Evolutionary conservation across 1,140 invertebrate genomes (phyloP), one percentile per base, ranked within the genome.

Genomic region (Onthophagus taurus): DNA sequence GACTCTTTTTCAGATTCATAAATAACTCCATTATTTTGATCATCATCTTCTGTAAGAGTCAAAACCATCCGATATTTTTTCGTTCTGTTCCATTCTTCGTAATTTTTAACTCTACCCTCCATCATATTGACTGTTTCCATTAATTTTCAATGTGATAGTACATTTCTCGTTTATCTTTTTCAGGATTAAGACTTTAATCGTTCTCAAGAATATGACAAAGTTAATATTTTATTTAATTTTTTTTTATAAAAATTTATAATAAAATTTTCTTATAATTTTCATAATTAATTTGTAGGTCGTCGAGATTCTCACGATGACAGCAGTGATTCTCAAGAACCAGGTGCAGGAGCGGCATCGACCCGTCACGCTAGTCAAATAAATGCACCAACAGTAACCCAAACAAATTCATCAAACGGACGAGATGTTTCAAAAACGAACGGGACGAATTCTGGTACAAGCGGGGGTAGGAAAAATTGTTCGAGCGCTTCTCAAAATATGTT

Each of bases 271-370:
- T 14, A 34, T 34, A 6, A 34, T 14, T 13, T 34, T 14, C 12
- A 26, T 37, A n/a, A n/a, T n/a, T 33, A 33, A 33, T 12, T 43
- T 43, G 12, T 29, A 39, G 46, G 39, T 2, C 17, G 50, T 65
- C 72, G 83, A 8, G 83, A 85, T 54, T 83, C 80, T 19, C 79
- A 85, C 59, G 82, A 85, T 52, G 83, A 85, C 57, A 84, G 81
- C 2, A 85, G 82, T 54, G 80, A 82, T 60, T 79, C 77, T 11
- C 78, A 83, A 53, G 59, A 19, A 58, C 67, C 31, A 53, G 67
- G 26, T 50, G 62, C 24, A 51, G 64, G 53, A 17, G 43, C 51
- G 8, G 66, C 71, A 2, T 70, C 66, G 16, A 63, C 66, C 1
- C 66, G 69, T 7, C 58, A 57, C 14, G 47, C 41, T 20, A 38